These are phyloP conservation scores for Rhamnusium bicolor DNA, from an alignment of 2,888 invertebrate species.

Conservation along the genomic window DNA sequence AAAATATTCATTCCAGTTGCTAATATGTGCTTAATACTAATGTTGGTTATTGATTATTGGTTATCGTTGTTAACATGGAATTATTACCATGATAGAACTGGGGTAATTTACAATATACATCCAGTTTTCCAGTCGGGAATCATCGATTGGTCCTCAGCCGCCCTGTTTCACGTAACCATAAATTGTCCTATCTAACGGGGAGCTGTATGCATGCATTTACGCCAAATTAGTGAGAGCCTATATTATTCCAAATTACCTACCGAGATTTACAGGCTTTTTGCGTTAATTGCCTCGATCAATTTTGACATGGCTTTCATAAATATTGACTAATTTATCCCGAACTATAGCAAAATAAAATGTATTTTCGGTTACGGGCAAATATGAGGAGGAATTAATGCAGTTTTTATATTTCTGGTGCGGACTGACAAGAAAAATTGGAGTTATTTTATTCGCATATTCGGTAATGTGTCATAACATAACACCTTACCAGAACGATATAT, in stretches of 20 bases:
- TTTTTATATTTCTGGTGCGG: background rate
- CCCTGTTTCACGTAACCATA: constrained; percentile 60
- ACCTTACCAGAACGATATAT: no score
- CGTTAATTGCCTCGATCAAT: constrained; percentile 48
- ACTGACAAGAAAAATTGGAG: no score
- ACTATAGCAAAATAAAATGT: background rate
- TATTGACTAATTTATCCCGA: constrained; percentile 33
- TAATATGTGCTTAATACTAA: background rate
- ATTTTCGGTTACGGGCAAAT: background rate
- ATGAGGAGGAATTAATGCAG: background rate
- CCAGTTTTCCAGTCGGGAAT: constrained; percentile 45
- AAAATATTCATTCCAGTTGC: no score
- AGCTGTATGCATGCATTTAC: constrained; percentile 60
- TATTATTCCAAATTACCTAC: constrained; percentile 62
- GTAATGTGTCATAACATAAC: no score
- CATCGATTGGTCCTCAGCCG: constrained; percentile 60
- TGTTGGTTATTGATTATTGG: background rate
- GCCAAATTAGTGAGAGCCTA: constrained; percentile 62
- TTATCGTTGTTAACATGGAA: constrained; percentile 11
- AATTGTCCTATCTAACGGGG: constrained; percentile 62
- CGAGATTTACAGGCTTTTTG: constrained; percentile 54
- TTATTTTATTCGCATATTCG: no score
- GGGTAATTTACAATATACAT: constrained; percentile 16
- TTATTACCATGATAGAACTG: constrained; percentile 12
- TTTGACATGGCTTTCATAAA: constrained; percentile 36